Conservation (phyloP, 1,140 invertebrate species). For the Geopemphigus sp. region DNA sequence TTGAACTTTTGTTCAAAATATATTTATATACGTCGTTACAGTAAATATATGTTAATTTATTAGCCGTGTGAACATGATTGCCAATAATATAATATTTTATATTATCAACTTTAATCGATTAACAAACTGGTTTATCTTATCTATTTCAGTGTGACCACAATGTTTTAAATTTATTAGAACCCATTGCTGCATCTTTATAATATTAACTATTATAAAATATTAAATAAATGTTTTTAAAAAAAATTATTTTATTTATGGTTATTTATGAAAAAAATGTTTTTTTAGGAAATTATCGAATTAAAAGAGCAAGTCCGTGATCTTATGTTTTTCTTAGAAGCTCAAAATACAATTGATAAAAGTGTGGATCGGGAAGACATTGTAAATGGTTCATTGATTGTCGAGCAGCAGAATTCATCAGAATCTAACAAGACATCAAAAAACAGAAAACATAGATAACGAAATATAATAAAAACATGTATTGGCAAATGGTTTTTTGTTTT, state of each 20-base stretch:
- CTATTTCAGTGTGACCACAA: too few species aligned
- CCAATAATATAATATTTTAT: too few species aligned
- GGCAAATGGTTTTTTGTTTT: too few species aligned
- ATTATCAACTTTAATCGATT: too few species aligned
- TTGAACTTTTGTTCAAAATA: too few species aligned
- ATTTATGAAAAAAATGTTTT: constrained; percentile 50
- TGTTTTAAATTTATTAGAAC: too few species aligned
- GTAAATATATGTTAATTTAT: too few species aligned
- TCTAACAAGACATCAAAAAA: neutral
- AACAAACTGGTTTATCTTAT: too few species aligned
- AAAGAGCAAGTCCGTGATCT: constrained; percentile 90
- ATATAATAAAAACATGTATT: neutral
- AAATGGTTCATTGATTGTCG: constrained; percentile 68
- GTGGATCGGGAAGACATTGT: constrained; percentile 67
- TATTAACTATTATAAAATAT: neutral
- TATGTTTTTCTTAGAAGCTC: constrained; percentile 93
- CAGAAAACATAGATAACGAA: constrained; percentile 30
- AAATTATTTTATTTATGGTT: too few species aligned
- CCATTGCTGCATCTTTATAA: too few species aligned
- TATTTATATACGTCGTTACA: too few species aligned
- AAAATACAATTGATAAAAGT: constrained; percentile 58
- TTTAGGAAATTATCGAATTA: constrained; percentile 73
- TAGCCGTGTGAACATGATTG: too few species aligned
- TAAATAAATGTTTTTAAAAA: constrained; percentile 36
- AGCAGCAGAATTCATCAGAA: constrained; percentile 51